Conservation (phyloP, 2,797 vertebrate species). For the Dipus sagitta region DNA sequence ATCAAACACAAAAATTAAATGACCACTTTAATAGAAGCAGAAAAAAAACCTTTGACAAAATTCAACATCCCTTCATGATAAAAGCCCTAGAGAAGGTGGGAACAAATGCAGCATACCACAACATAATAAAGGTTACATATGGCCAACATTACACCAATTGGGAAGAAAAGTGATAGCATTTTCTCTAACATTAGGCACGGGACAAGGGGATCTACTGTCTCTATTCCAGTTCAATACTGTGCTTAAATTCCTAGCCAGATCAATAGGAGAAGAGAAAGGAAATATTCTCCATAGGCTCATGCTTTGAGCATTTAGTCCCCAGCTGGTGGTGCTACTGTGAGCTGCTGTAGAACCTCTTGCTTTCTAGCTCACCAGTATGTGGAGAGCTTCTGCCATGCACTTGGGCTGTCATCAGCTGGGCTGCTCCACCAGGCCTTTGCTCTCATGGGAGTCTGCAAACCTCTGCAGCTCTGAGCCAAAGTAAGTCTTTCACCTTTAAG, state of each 20-base stretch:
- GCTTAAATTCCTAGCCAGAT: not conserved
- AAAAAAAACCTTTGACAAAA: too few species aligned
- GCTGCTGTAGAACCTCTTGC: not conserved
- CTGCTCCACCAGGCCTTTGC: not conserved
- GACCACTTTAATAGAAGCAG: not conserved
- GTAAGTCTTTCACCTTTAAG: not conserved
- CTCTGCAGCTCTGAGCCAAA: too few species aligned
- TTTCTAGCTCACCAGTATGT: not conserved
- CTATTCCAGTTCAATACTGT: too few species aligned
- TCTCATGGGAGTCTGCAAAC: not conserved
- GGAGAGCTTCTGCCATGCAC: not conserved
- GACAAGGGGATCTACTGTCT: not conserved
- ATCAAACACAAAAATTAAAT: not conserved
- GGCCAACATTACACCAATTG: not conserved
- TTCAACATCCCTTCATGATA: too few species aligned
- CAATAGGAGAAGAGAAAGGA: not conserved
- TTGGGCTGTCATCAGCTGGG: not conserved
- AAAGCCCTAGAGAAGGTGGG: too few species aligned
- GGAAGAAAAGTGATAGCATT: not conserved
- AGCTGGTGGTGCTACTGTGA: not conserved
- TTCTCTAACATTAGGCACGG: not conserved
- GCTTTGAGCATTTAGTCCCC: too few species aligned
- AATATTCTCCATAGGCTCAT: not conserved
- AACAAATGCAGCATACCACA: too few species aligned
- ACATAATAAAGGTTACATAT: too few species aligned